These are phyloP conservation scores for Tetheella fluctuosa DNA, from an alignment of 2,888 invertebrate genomes.

Conservation along the genomic window DNA sequence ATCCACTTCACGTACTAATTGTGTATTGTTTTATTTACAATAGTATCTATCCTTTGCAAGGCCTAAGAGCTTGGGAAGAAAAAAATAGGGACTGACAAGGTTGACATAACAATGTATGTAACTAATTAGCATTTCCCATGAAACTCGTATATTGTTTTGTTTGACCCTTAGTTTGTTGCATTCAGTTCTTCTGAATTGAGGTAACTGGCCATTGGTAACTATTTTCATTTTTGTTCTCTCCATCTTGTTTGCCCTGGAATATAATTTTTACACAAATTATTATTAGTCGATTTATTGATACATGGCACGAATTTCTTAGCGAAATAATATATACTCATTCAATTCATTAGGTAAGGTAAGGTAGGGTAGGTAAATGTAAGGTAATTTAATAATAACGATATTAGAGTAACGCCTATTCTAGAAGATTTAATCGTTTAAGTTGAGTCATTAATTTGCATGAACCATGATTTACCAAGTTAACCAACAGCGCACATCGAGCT, in stretches of 20 bases:
- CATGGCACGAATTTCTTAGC: no score
- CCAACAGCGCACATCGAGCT: constrained; percentile 23
- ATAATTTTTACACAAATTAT: no score
- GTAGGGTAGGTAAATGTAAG: no score
- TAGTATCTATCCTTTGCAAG: constrained; percentile 51
- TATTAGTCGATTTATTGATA: no score
- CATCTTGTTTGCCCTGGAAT: background rate
- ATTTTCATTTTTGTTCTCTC: background rate
- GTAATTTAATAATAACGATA: no score
- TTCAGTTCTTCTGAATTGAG: constrained; percentile 26
- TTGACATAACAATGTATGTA: constrained; percentile 60
- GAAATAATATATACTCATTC: no score
- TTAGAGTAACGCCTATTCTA: background rate
- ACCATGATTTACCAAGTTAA: constrained; percentile 19
- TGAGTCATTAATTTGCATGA: constrained; percentile 15
- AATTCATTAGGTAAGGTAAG: no score
- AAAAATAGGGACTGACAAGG: constrained; percentile 55
- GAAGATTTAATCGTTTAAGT: constrained; percentile 11
- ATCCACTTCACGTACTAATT: constrained; percentile 15
- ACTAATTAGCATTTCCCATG: constrained; percentile 56
- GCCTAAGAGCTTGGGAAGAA: constrained; percentile 52
- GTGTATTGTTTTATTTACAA: constrained; percentile 46
- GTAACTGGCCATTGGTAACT: constrained; percentile 16
- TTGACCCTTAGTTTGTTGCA: constrained; percentile 39
- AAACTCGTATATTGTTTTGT: constrained; percentile 30